A percentile compares a stretch with the other conserved stretches of the same genome.
phyloP scores from a whole-genome alignment of 1,140 invertebrate genomes.

The Lerema accius region DNA sequence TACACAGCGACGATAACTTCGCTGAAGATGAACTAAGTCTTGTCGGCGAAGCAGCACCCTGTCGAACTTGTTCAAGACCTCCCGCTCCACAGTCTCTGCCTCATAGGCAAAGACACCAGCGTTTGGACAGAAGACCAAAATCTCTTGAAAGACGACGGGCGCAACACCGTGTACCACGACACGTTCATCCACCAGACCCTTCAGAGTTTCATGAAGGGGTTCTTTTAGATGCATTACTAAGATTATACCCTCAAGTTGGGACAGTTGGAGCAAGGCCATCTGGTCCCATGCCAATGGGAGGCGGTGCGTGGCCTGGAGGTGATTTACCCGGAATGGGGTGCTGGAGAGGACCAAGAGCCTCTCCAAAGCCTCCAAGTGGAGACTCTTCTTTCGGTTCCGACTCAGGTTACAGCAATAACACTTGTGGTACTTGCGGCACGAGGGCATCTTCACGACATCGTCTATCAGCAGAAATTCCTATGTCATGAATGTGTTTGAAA shows the following conservation, averaged over 20 bases:
- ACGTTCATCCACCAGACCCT: slow-evolving; percentile 71
- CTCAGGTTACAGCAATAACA: slow-evolving; percentile 85
- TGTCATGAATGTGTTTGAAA: slow-evolving; percentile 50
- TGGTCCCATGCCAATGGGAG: slow-evolving; percentile 63
- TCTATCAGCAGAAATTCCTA: slow-evolving; percentile 56
- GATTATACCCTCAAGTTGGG: slow-evolving; percentile 84
- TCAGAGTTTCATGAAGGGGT: slow-evolving; percentile 83
- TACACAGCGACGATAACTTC: slow-evolving; percentile 80
- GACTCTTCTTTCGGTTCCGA: slow-evolving; percentile 83
- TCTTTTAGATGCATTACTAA: slow-evolving; percentile 82
- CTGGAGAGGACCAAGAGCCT: slow-evolving; percentile 76
- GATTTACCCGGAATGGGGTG: slow-evolving; percentile 69
- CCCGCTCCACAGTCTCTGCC: slow-evolving; percentile 69
- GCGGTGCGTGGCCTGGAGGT: slow-evolving; percentile 73
- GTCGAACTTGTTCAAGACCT: slow-evolving; percentile 65
- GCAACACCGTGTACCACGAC: slow-evolving; percentile 68
- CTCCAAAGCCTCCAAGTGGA: slow-evolving; percentile 75
- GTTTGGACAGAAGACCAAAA: slow-evolving; percentile 70
- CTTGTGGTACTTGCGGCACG: slow-evolving; percentile 82
- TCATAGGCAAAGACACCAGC: slow-evolving; percentile 68
- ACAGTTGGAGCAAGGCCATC: slow-evolving; percentile 74
- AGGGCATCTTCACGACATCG: slow-evolving; percentile 77
- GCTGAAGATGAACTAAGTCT: slow-evolving; percentile 81
- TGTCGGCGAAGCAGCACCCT: slow-evolving; percentile 77
- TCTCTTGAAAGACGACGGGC: slow-evolving; percentile 69